Evolutionary conservation across 1,140 invertebrate species (phyloP).

Genomic region (Schlechtendalia chinensis): DNA sequence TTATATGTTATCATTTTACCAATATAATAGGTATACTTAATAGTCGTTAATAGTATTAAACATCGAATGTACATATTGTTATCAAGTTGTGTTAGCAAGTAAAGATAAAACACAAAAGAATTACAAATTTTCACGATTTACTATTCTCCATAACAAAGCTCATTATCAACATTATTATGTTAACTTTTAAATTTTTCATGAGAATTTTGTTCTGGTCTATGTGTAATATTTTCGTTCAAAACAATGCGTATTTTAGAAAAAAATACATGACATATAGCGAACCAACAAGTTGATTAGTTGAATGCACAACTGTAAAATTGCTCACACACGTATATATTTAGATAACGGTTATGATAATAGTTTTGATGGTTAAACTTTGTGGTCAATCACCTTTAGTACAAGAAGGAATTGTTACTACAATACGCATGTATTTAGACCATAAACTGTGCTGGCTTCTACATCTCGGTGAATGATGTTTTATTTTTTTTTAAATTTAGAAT

Average conservation of each 20-base stretch:
- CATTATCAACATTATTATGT: neutral
- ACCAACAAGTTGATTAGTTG: neutral
- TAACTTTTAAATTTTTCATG: conserved; percentile 24
- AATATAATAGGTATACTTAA: no score
- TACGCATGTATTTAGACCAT: conserved; percentile 8
- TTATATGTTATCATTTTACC: no score
- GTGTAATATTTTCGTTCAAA: neutral
- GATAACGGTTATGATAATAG: conserved; percentile 45
- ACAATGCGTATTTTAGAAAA: conserved; percentile 27
- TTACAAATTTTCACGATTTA: neutral
- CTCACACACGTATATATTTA: conserved; percentile 22
- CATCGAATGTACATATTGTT: neutral
- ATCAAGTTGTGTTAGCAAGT: neutral
- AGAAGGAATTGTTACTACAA: neutral
- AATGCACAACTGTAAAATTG: conserved; percentile 28
- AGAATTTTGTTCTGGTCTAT: conserved; percentile 15
- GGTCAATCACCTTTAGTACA: conserved; percentile 43
- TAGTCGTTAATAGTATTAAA: no score
- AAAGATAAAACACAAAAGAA: neutral
- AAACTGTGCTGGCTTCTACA: neutral
- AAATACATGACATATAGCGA: neutral
- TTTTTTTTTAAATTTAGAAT: conserved; percentile 21
- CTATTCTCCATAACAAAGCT: neutral
- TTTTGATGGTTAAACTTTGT: conserved; percentile 43
- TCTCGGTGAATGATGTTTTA: neutral